Base-by-base conservation (phyloP, 1,140 invertebrate genomes). In the Scaptomyza pallida region DNA sequence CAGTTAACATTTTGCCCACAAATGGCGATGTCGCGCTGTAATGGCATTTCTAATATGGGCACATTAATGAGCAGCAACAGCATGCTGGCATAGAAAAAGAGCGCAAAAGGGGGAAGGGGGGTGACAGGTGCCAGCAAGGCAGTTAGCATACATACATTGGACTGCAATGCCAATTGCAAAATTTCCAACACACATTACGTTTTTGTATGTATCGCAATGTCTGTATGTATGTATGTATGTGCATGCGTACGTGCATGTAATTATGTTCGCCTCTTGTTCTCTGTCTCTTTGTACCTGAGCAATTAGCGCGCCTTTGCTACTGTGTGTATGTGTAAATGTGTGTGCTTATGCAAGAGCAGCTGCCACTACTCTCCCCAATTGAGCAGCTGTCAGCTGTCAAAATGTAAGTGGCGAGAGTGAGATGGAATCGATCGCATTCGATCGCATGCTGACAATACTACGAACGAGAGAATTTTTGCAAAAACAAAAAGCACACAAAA, bases 31-130 rank as follows among this genome's bases (percentile, higher is more conserved):
- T 68, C 63, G 82, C 82, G 74, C 69, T 81, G 81, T 88, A 81
- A 88, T 88, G 78, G 82, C 78, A 88, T 86, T 86, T 86, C 78
- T 85, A 83, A 78, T 78, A 85, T 82, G 79, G 75, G 61, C 74
- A 78, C 81, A 86, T 85, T 86, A 85, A 81, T 77, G 82, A 73
- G 57, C 37, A 73, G 57, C 37, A 30, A 17, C 64, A 43, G 52
- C 33, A 43, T 43, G 19, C 21, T 43, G n/a, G 16, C 45, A 51
- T 3, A n/a, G 16, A 47, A 9, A 33, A 17, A 55, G 62, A 30
- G 64, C 15, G 15, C 2, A n/a, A n/a, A n/a, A n/a, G n/a, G n/a
- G n/a, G n/a, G n/a, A n/a, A n/a, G 41, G 16, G 30, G 21, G 41
- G 9, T 37, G 64, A 78, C 78, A 83, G 70, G 72, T 72, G 77